phyloP scores from a whole-genome alignment of 1,140 invertebrate genomes.

The Eupeodes corollae region DNA sequence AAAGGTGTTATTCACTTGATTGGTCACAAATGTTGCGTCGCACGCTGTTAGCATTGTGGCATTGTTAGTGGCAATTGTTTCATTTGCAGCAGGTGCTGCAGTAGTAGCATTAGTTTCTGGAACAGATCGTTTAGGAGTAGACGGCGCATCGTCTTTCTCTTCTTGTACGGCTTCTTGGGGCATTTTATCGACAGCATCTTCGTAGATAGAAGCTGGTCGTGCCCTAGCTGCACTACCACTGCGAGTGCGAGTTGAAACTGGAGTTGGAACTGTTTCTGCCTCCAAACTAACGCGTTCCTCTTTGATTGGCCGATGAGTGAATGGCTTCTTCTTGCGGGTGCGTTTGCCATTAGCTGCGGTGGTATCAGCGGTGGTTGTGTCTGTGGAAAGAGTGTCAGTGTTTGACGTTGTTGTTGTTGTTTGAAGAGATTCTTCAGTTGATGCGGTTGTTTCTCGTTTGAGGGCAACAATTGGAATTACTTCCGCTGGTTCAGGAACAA shows the following conservation, averaged over 20 bases:
- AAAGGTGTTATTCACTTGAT: constrained; percentile 6
- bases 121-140: not conserved
- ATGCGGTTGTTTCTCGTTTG: not conserved
- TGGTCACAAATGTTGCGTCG: constrained; percentile 7
- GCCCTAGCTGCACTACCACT: constrained; percentile 10
- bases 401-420: constrained; percentile 13
- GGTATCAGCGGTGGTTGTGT: constrained; percentile 1
- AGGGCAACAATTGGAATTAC: not conserved
- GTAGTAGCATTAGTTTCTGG: not conserved
- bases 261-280: constrained; percentile 13
- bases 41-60: not conserved
- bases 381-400: constrained; percentile 9
- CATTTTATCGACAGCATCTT: constrained; percentile 23
- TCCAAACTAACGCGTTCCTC: constrained; percentile 27
- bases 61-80: not conserved
- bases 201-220: constrained; percentile 19
- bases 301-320: constrained; percentile 23
- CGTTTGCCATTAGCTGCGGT: constrained; percentile 10
- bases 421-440: constrained; percentile 1
- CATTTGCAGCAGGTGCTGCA: constrained; percentile 4
- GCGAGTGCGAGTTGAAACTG: constrained; percentile 22
- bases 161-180: constrained; percentile 1
- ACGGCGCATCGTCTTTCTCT: not conserved
- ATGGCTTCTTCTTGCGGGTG: constrained; percentile 16
- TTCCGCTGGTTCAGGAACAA: not conserved